Base-by-base conservation (phyloP, 2,888 invertebrate species). In the Leucophora obtusa region DNA sequence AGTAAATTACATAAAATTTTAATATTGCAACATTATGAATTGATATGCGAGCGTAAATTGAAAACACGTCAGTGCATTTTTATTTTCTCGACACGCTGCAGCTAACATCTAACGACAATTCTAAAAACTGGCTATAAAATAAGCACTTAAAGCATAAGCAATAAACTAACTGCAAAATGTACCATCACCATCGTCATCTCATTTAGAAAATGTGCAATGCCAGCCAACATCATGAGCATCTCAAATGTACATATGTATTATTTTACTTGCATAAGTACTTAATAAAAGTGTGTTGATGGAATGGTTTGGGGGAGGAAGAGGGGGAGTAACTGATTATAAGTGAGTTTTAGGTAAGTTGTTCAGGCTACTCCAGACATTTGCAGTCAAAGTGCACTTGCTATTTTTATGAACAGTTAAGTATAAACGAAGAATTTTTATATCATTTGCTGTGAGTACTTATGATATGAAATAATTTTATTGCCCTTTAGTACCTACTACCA, bases 1-100 rank as follows among this genome's bases (percentile, higher is more conserved):
- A 56, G 56, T 47, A 66, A 68, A 62, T 68, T 58, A 54, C 66
- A 73, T 53, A 47, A 65, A 70, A 59, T 71, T 76, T 77, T 77
- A 71, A 77, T 71, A 70, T 65, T 43, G 70, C 70, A 53, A 59
- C 70, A 70, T 66, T 77, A 77, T 77, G 70, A 70, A 77, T 77
- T 77, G 59, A 71, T 65, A 43, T 65, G 51, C 18, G 33, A 51
- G 28, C 59, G 65, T 70, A 65, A 77, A 77, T 65, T 71, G 59
- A 71, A 70, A 71, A 70, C 60, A 65, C 58, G 76, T 71, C 58
- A 70, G 65, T 17, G 43, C 28, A 38, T 59, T 71, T 70, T 58
- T 21, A 35, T 38, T 59, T 53, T 59, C 65, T 9, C 51, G 10
- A 50, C 15, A 66, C 28, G 58, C 15, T 59, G 53, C 60, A 60